Evolutionary conservation across 2,797 vertebrate species (phyloP), one percentile per base, ranked within the genome.

Genomic region (Siniperca obscura): DNA sequence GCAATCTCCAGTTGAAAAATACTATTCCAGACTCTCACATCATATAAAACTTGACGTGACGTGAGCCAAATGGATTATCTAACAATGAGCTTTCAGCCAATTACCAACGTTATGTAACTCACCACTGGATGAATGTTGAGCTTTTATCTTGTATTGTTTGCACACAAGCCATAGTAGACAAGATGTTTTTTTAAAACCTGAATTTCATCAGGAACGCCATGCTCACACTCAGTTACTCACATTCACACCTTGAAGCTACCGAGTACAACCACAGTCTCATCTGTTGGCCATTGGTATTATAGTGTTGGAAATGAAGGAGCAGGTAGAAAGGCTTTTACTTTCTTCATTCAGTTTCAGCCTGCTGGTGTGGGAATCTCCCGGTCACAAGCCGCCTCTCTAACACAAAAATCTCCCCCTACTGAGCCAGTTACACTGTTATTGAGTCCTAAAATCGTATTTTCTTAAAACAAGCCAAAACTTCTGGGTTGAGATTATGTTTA

Each of bases 1-100:
- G 57, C 66, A 71, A 59, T 27, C 60, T 61, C 27, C 13, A 2
- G 46, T 16, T 57, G 4, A 85, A 76, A 69, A 76, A 69, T 44
- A 74, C 21, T 70, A 71, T 72, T 76, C 78, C 68, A 78, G 72
- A 78, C 78, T 48, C 71, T 82, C 42, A 71, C 67, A 67, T 70
- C 73, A 50, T 78, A 80, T 70, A 66, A 86, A 85, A 86, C 62
- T n/a, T 71, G 42, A 79, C 2, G 36, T 57, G 27, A 72, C 8
- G 7, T 16, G 8, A 48, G 60, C 77, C 79, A 83, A 74, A 76
- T 22, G 40, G 48, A 76, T 82, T 56, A 64, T 71, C 71, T 70
- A 67, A 65, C 30, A 73, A 30, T 13, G 50, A 75, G 48, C 17
- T 38, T 57, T 7, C 8, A 70, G 84, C 80, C 44, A 78, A 57